Base-by-base conservation (phyloP, 2,113 vertebrate genomes). In the Pycnonotus jocosus region DNA sequence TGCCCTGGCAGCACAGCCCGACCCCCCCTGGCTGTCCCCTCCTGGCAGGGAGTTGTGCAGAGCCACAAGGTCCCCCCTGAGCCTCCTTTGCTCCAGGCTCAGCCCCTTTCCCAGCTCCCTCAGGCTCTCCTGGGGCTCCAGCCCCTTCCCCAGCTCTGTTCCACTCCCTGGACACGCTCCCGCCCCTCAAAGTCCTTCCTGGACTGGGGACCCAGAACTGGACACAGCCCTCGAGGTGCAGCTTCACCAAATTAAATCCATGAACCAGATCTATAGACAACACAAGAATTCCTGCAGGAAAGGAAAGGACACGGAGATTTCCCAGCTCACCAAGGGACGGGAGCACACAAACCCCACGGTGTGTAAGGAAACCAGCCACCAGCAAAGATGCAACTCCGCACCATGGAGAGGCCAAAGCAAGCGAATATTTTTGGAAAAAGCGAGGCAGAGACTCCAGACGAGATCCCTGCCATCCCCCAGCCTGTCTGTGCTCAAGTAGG, bases 321-420 rank as follows among this genome's bases (percentile, higher is more conserved):
- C 38, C 31, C 76, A 62, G 30, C 38, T 45, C 31, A 23, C 13
- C 3, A 0, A 57, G 21, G 1, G 7, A 57, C 0, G 1, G 22
- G 14, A n/a, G 71, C 62, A n/a, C 35, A 37, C 61, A 47, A 24
- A 35, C n/a, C 23, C 11, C 1, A 1, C 7, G 3, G 13, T 15
- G 19, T 13, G 14, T 35, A n/a, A 6, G 1, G 25, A 50, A 30
- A 71, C 15, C 60, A 69, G 68, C 9, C 45, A n/a, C 35, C 4
- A 0, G 35, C 61, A 90, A 35, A 47, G 28, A 64, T 5, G 16
- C 23, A 90, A 8, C 35, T 60, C 48, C 33, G 28, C 30, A 54
- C 23, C 31, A 20, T 2, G 8, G 11, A 58, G 44, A 84, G n/a
- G 15, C 25, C 74, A 76, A 38, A 78, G 51, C 27, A 44, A 80